A percentile compares a stretch with the other conserved stretches of the same genome.
These are phyloP conservation scores for Philotrypesis tridentata DNA, from an alignment of 1,140 invertebrate species.

Conservation along the genomic window DNA sequence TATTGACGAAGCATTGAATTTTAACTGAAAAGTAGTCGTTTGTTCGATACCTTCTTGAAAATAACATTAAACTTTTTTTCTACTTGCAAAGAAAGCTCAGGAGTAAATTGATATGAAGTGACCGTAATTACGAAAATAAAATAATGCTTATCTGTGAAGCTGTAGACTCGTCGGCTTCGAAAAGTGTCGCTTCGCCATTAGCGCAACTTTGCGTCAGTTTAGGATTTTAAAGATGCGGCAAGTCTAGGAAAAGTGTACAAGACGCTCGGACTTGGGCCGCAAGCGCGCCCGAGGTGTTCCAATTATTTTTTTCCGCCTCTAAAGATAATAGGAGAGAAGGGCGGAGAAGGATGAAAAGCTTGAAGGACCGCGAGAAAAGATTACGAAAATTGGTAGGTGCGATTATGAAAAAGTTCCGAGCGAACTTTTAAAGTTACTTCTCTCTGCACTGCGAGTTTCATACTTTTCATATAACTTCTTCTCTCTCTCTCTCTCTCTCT, in stretches of 20 bases:
- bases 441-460: neutral
- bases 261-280: neutral
- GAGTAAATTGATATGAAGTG: no score
- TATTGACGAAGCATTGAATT: no score
- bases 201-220: neutral
- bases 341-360: neutral
- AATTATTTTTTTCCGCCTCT: slow-evolving; percentile 19
- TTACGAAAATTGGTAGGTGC: slow-evolving; percentile 32
- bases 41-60: no score
- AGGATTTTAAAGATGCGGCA: neutral
- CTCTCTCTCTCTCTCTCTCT: neutral
- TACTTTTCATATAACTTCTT: neutral
- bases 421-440: slow-evolving; percentile 3
- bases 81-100: no score
- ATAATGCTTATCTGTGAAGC: no score
- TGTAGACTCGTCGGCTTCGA: no score
- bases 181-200: no score
- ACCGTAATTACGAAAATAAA: no score
- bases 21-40: no score
- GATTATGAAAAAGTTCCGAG: slow-evolving; percentile 12
- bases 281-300: slow-evolving; percentile 4
- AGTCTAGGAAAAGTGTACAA: neutral
- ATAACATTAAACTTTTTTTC: no score
- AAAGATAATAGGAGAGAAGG: slow-evolving; percentile 16
- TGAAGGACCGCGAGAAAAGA: slow-evolving; percentile 18